Evolutionary conservation across 2,113 vertebrate genomes (phyloP).

Genomic region (Brachyhypopomus occidentalis): DNA sequence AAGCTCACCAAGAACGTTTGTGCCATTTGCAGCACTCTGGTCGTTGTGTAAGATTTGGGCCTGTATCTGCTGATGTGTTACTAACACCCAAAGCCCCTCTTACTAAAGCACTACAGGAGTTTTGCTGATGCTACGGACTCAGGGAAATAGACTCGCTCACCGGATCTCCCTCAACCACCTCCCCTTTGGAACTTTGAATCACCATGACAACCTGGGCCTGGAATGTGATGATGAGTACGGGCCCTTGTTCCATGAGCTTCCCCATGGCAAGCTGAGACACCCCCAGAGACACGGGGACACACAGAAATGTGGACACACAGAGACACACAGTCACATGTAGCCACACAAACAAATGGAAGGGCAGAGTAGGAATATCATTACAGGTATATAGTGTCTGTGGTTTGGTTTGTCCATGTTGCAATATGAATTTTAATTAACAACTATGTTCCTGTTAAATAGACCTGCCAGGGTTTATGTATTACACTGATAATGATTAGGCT

Average conservation of each 20-base stretch:
- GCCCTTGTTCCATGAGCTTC: slow-evolving; percentile 99
- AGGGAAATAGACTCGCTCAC: slow-evolving; percentile 72
- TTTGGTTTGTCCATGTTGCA: neutral
- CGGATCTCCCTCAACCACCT: slow-evolving; percentile 91
- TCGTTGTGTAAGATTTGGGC: no score
- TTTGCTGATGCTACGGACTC: no score
- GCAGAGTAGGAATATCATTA: neutral
- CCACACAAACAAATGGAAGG: neutral
- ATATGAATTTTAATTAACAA: neutral
- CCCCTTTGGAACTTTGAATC: slow-evolving; percentile 83
- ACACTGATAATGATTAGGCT: neutral
- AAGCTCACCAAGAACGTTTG: no score
- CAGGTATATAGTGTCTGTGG: neutral
- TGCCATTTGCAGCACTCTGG: no score
- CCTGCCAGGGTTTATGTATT: no score
- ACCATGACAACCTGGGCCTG: slow-evolving; percentile 94
- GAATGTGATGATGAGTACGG: slow-evolving; percentile 94
- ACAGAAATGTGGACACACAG: no score
- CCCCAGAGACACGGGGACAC: slow-evolving; percentile 15
- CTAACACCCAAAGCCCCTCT: no score
- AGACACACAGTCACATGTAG: no score
- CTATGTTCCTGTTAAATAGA: no score
- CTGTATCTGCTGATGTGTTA: no score
- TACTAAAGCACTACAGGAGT: no score
- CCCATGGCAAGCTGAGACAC: slow-evolving; percentile 88